Evolutionary conservation across 2,888 invertebrate genomes (phyloP).

Genomic region (Parnassius orleans): DNA sequence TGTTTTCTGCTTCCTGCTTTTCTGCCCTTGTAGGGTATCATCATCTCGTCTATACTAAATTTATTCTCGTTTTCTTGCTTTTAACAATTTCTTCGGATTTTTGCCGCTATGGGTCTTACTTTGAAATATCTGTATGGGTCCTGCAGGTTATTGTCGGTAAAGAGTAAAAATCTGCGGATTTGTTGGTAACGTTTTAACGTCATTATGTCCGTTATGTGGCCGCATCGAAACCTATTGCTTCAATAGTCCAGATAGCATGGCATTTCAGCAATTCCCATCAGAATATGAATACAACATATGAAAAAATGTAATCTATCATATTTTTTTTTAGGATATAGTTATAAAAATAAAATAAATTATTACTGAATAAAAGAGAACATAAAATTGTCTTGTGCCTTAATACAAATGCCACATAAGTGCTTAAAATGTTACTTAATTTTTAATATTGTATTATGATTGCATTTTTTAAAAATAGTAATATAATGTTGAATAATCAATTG

Average conservation of each 20-base stretch:
- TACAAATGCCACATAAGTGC: too few species aligned
- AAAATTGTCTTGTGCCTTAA: too few species aligned
- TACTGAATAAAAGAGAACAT: too few species aligned
- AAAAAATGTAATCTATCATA: too few species aligned
- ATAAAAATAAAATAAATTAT: too few species aligned
- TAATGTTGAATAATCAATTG: too few species aligned
- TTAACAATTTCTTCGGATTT: conserved; percentile 36
- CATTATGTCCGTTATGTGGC: conserved; percentile 37
- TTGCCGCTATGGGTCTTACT: conserved; percentile 39
- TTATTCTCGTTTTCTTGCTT: conserved; percentile 30
- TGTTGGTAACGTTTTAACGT: too few species aligned
- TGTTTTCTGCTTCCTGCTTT: conserved; percentile 44
- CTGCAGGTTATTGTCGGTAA: conserved; percentile 36
- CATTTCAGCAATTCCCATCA: conserved; percentile 41
- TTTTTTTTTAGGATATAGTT: too few species aligned
- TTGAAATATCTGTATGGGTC: conserved; percentile 40
- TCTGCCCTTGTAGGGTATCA: conserved; percentile 46
- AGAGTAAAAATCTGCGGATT: conserved; percentile 38
- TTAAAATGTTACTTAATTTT: too few species aligned
- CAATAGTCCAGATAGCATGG: conserved; percentile 39
- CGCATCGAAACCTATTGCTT: conserved; percentile 31
- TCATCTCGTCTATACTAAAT: conserved; percentile 47
- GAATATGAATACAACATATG: conserved; percentile 37
- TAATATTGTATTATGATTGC: too few species aligned
- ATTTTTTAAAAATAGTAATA: too few species aligned